phyloP scores from a whole-genome alignment of 2,113 vertebrate species.

The Parus major region DNA sequence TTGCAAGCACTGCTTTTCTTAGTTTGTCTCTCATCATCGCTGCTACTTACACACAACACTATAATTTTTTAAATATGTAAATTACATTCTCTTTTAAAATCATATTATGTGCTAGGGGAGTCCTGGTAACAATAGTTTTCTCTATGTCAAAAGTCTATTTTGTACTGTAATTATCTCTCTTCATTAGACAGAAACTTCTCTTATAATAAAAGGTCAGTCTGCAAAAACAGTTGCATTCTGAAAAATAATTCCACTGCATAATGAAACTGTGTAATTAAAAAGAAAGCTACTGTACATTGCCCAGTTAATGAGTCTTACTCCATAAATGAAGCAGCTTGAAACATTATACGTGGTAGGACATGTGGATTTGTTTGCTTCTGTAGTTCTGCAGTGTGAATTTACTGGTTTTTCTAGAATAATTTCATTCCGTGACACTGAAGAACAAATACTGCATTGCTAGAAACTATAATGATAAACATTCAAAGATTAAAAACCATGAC shows the following conservation, averaged over 20 bases:
- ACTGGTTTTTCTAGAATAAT: neutral
- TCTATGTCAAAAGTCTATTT: conserved; percentile 53
- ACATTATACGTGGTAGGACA: conserved; percentile 10
- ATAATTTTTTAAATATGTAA: conserved; percentile 44
- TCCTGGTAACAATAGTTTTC: conserved; percentile 57
- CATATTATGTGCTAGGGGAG: conserved; percentile 13
- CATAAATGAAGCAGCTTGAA: conserved; percentile 57
- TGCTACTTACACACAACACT: conserved; percentile 5
- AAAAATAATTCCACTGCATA: conserved; percentile 45
- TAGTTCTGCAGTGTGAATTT: neutral
- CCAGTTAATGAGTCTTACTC: conserved; percentile 64
- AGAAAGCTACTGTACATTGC: conserved; percentile 62
- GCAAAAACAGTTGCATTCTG: conserved; percentile 55
- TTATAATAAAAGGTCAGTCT: conserved; percentile 65
- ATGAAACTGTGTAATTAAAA: conserved; percentile 66
- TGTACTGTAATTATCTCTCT: conserved; percentile 59
- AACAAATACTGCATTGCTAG: neutral
- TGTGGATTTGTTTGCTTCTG: conserved; percentile 38
- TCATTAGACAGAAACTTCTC: conserved; percentile 61
- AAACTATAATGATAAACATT: neutral
- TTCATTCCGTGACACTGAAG: neutral
- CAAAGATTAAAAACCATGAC: conserved; percentile 4
- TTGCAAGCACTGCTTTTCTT: neutral
- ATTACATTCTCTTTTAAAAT: conserved; percentile 53
- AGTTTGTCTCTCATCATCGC: neutral